Conservation (phyloP, 2,797 vertebrate genomes). For the Ambastaia sidthimunki region DNA sequence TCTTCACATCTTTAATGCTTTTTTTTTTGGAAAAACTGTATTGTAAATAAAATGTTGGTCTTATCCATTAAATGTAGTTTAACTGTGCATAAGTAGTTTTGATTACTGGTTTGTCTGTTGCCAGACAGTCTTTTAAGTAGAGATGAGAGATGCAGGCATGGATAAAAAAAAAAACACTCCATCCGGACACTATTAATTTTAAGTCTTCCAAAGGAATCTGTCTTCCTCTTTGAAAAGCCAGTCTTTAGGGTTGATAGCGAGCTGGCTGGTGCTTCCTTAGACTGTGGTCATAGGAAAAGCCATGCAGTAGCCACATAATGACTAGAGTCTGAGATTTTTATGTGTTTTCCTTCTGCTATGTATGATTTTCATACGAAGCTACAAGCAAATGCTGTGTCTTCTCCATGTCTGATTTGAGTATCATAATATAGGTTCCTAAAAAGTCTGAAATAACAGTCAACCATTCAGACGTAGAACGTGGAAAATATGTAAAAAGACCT, state of each 20-base stretch:
- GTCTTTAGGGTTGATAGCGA: conserved; percentile 69
- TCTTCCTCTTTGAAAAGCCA: conserved; percentile 65
- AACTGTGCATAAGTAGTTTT: conserved; percentile 66
- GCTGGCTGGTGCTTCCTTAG: conserved; percentile 69
- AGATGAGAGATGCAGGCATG: conserved; percentile 56
- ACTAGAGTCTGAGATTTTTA: conserved; percentile 79
- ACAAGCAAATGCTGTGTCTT: conserved; percentile 20
- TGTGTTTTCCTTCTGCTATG: conserved; percentile 39
- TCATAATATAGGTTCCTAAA: conserved; percentile 48
- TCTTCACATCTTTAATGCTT: background rate
- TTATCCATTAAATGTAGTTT: conserved; percentile 70
- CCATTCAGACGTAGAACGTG: conserved; percentile 5
- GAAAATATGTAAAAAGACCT: conserved; percentile 33
- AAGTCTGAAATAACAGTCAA: conserved; percentile 37
- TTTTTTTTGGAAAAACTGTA: conserved; percentile 61
- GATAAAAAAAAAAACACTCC: conserved; percentile 44
- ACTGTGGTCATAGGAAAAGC: conserved; percentile 72
- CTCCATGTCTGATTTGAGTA: conserved; percentile 1
- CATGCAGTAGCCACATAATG: conserved; percentile 73
- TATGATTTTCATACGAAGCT: conserved; percentile 66
- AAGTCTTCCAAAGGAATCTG: conserved; percentile 65
- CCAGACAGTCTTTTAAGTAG: conserved; percentile 54
- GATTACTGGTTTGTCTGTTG: conserved; percentile 63
- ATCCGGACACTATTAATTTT: conserved; percentile 70
- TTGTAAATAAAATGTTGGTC: conserved; percentile 64